Evolutionary conservation across 2,888 invertebrate species (phyloP).

Genomic region (Pediacus dermestoides): DNA sequence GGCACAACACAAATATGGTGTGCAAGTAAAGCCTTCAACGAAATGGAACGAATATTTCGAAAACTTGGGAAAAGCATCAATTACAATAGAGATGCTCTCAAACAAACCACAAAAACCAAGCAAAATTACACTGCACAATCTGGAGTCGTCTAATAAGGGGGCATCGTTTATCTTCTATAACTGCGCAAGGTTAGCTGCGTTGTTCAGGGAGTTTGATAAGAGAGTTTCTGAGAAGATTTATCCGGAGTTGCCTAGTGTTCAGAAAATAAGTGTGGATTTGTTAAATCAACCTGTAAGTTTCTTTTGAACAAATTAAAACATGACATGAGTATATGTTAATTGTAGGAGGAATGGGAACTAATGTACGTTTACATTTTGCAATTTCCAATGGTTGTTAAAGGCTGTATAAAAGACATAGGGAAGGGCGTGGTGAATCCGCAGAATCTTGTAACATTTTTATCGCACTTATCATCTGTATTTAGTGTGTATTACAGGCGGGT

Average conservation of each 20-base stretch:
- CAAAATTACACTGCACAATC: conserved; percentile 49
- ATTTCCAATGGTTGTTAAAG: conserved; percentile 60
- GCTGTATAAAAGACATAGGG: conserved; percentile 52
- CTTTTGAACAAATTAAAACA: conserved; percentile 4
- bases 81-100: conserved; percentile 65
- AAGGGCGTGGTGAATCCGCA: conserved; percentile 60
- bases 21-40: conserved; percentile 52
- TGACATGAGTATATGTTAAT: conserved; percentile 27
- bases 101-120: conserved; percentile 61
- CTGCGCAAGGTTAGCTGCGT: conserved; percentile 65
- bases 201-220: conserved; percentile 61
- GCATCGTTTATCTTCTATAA: conserved; percentile 72
- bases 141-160: conserved; percentile 35
- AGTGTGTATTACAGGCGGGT: conserved; percentile 72
- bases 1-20: conserved; percentile 66
- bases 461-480: conserved; percentile 60
- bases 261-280: conserved; percentile 59
- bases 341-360: conserved; percentile 75
- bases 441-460: conserved; percentile 61
- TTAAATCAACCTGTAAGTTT: conserved; percentile 62
- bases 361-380: conserved; percentile 65
- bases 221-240: conserved; percentile 56
- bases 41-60: conserved; percentile 56
- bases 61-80: conserved; percentile 63
- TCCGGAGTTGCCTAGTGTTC: conserved; percentile 57